A percentile compares a stretch with the other conserved stretches of the same genome.
Conservation (phyloP, 2,113 vertebrate species). For the Aegithalos caudatus region DNA sequence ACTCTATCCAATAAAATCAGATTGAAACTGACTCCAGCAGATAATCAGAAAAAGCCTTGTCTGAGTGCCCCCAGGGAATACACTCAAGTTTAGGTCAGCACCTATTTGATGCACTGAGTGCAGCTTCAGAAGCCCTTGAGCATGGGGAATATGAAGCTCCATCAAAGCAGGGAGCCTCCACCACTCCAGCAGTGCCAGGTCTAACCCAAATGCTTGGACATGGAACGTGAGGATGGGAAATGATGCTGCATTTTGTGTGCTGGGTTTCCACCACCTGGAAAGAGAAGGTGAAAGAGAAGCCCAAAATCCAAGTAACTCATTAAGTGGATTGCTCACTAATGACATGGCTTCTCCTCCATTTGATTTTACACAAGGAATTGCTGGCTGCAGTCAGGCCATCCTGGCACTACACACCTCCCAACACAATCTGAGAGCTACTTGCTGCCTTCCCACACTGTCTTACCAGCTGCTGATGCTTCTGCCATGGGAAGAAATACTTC, state of each 20-base stretch:
- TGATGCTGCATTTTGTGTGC: rapidly evolving
- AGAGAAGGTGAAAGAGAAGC: not conserved
- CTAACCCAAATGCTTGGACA: not conserved
- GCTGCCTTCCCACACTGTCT: not conserved
- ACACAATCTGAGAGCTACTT: not conserved
- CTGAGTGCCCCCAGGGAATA: not conserved
- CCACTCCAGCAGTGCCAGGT: rapidly evolving
- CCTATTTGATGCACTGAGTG: not conserved
- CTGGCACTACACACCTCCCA: not conserved
- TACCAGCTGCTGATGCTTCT: not conserved
- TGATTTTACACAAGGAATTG: not conserved
- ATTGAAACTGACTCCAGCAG: not conserved
- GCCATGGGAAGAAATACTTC: not conserved
- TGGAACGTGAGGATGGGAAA: not conserved
- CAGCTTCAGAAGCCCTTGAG: not conserved
- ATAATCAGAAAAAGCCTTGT: not conserved
- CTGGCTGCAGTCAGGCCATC: not conserved
- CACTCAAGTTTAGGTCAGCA: not conserved
- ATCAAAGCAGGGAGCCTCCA: not conserved
- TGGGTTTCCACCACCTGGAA: not conserved
- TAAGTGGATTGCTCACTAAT: not conserved
- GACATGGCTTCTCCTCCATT: not conserved
- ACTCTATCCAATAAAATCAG: not conserved
- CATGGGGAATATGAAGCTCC: rapidly evolving
- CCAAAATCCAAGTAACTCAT: not conserved